These are phyloP conservation scores for Corbicula japonica DNA, from an alignment of 2,888 invertebrate species.

Conservation along the genomic window DNA sequence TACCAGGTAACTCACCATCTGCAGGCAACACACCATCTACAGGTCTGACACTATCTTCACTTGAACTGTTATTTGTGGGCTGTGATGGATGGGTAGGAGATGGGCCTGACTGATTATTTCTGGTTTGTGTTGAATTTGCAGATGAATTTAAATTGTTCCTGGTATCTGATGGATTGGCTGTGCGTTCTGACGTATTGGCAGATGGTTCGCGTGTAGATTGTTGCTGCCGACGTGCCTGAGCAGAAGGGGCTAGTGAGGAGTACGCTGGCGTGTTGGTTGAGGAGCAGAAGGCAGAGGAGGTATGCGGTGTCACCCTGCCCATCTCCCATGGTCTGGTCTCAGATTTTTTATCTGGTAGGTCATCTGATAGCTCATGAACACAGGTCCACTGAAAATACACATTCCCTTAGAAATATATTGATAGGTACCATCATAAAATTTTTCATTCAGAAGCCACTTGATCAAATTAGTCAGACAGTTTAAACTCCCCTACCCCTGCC, in stretches of 20 bases:
- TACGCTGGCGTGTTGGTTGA: slow-evolving; percentile 70
- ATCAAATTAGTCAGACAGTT: too few relatives aligned
- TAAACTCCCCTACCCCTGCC: too few relatives aligned
- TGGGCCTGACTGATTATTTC: too few relatives aligned
- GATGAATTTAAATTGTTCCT: background rate
- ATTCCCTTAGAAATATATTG: background rate
- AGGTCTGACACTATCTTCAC: background rate
- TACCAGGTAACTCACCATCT: background rate
- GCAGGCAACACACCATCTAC: background rate
- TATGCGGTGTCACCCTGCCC: slow-evolving; percentile 61
- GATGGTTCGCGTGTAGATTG: slow-evolving; percentile 15
- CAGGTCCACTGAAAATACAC: slow-evolving; percentile 93
- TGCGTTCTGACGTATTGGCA: slow-evolving; percentile 18
- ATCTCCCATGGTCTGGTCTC: slow-evolving; percentile 46
- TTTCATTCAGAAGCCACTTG: too few relatives aligned
- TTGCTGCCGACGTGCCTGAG: slow-evolving; percentile 6
- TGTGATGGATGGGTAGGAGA: too few relatives aligned
- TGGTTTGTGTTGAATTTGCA: slow-evolving; percentile 4
- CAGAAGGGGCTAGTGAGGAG: slow-evolving; percentile 64
- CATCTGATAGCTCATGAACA: slow-evolving; percentile 94
- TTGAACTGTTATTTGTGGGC: slow-evolving; percentile 10
- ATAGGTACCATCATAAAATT: too few relatives aligned
- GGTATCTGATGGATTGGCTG: slow-evolving; percentile 4
- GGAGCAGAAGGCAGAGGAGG: slow-evolving; percentile 62
- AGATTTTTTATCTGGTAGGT: slow-evolving; percentile 21